These are phyloP conservation scores for Micromussa lordhowensis DNA, from an alignment of 92 coral and sea anemone genomes.

Conservation along the genomic window DNA sequence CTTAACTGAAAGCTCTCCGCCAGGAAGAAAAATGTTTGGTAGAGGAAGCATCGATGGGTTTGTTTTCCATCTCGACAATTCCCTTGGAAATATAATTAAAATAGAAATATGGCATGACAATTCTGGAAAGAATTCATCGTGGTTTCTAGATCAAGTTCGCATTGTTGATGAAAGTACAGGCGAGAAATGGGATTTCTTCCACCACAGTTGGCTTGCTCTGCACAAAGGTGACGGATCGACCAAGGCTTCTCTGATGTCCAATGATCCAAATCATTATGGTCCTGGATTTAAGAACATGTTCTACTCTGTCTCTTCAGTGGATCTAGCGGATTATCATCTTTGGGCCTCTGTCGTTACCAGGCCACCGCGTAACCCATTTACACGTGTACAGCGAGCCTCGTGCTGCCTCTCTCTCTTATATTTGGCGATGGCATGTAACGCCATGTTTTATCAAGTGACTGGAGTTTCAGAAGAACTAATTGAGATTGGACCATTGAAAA, in stretches of 20 bases:
- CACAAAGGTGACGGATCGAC: conserved; percentile 74
- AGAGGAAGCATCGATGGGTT: conserved; percentile 80
- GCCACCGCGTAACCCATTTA: conserved; percentile 82
- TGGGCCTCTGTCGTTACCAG: conserved; percentile 84
- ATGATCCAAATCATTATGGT: conserved; percentile 65
- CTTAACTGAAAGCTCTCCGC: conserved; percentile 66
- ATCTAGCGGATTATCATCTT: conserved; percentile 81
- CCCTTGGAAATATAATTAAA: conserved; percentile 68
- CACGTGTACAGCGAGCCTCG: conserved; percentile 81
- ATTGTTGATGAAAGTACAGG: conserved; percentile 60
- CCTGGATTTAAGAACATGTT: conserved; percentile 81
- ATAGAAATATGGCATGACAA: conserved; percentile 84
- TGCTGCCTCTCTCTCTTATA: conserved; percentile 79
- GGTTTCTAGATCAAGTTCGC: conserved; percentile 79
- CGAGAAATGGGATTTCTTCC: conserved; percentile 66
- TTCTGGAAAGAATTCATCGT: conserved; percentile 72
- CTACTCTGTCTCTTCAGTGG: conserved; percentile 63
- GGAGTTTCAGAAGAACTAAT: conserved; percentile 62
- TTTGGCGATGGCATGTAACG: conserved; percentile 82
- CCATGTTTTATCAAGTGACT: conserved; percentile 87
- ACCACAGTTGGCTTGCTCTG: conserved; percentile 81
- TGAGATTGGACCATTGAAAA: conserved; percentile 77
- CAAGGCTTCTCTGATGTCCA: conserved; percentile 56
- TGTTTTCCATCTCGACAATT: conserved; percentile 55
- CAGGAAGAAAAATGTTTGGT: conserved; percentile 73